Base-by-base conservation (phyloP, 2,888 invertebrate genomes). In the Cheilosia variabilis region DNA sequence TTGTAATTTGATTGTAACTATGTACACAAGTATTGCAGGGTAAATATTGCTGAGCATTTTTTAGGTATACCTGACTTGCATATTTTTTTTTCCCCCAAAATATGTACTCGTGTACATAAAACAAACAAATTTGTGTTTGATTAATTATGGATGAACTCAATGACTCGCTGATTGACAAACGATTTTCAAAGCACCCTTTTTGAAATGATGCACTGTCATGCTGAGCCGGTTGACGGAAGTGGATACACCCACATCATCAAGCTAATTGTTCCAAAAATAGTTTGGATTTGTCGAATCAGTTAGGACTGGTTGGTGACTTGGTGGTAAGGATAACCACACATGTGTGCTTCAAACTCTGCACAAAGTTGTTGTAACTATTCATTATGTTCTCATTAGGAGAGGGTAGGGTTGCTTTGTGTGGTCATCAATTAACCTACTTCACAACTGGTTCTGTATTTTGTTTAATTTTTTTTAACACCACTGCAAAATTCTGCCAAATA, bases 261-360 rank as follows among this genome's bases (percentile, higher is more conserved):
- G 41, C 43, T 68, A 77, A 83, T 72, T 78, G 72, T 19, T 9
- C 45, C 15, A 27, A 22, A 78, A 58, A 50, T 65, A 58, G 43
- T 53, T 47, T 52, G 34, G 65, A 55, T 66, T 68, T 68, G 55
- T 68, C 34, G 62, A 75, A 80, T 76, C 80, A 75, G 43, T 75
- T 50, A 45, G 41, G 50, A n/a, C 5, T 66, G 75, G 6, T 5
- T 27, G 19, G n/a, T n/a, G n/a, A n/a, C n/a, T 19, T 19, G 27
- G 6, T 27, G 27, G 6, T 27, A 27, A 27, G 27, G 27, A 27
- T 27, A 27, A 27, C 27, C 27, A 27, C 7, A 7, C 27, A 27
- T 7, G 27, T 7, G 27, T 27, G 27, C 27, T 37, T 37, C 13
- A 13, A 13, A 13, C 13, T 37, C 4, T 37, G 13, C 1, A 13